Evolutionary conservation across 2,113 vertebrate genomes (phyloP), one percentile per base, ranked within the genome.

Genomic region (Oenanthe oenanthe): DNA sequence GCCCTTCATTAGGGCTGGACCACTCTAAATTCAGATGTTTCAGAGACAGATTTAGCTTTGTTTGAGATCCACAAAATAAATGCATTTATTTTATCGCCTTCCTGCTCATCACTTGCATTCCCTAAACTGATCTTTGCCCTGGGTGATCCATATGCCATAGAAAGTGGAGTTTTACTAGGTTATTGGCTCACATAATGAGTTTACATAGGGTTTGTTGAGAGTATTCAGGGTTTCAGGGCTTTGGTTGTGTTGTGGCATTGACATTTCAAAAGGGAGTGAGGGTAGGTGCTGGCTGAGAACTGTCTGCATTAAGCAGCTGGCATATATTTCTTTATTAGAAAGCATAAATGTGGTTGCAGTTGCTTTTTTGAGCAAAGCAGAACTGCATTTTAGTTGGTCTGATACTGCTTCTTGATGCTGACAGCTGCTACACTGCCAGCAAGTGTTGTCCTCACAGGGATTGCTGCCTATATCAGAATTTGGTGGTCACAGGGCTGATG

Each of bases 241-340:
- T 83, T 31, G 78, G 16, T 48, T 68, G 29, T 54, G 15, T 58
- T 76, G 43, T 43, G 15, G 6, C 13, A n/a, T 1, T 88, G 26
- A 14, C 63, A 40, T 28, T 60, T 82, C 42, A 24, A 45, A 56
- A 71, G 36, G 18, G 14, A 78, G 20, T 0, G 0, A 51, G 7
- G 38, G 38, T 45, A 71, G 36, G 9, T 89, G 65, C 54, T 63
- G 51, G 20, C 13, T 62, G 56, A 58, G 25, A 79, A 20, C 24
- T 50, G n/a, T 29, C 22, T 80, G 47, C 24, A 14, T 81, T 82
- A 67, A 87, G 36, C 61, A 79, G n/a, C 48, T 57, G 57, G 21
- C 14, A 1, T 66, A 7, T 85, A 40, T 75, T 78, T 84, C 5
- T 40, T 32, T 77, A 4, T 56, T 75, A 82, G 48, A 85, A 91